Evolutionary conservation across 1,140 invertebrate genomes (phyloP).

Genomic region (Tetramorium parvispinum): DNA sequence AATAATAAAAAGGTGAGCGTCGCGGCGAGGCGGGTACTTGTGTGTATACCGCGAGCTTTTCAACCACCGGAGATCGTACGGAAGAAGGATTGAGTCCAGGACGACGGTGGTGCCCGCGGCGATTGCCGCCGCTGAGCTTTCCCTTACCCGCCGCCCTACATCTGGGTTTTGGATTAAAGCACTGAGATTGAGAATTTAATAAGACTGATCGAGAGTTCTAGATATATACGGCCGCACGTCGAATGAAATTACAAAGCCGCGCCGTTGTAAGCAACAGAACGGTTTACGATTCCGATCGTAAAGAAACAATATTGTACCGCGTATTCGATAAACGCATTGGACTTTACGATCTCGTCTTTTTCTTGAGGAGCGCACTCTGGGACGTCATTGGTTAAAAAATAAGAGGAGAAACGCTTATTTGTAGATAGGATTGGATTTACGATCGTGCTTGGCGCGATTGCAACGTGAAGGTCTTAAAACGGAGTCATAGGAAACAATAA

Average conservation of each 20-base stretch:
- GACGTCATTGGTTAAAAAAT: slow-evolving; percentile 17
- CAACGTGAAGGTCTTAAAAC: slow-evolving; percentile 1
- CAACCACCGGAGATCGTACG: background rate
- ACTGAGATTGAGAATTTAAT: slow-evolving; percentile 29
- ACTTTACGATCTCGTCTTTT: slow-evolving; percentile 14
- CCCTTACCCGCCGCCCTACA: background rate
- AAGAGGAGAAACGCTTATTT: slow-evolving; percentile 3
- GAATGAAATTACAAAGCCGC: background rate
- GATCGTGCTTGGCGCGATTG: background rate
- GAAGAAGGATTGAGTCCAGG: background rate
- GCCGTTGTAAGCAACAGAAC: background rate
- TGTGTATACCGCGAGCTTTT: slow-evolving; percentile 14
- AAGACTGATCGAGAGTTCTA: background rate
- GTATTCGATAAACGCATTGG: background rate
- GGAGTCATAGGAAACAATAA: background rate
- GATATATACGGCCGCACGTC: background rate
- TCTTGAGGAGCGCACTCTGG: background rate
- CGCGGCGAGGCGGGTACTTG: slow-evolving; percentile 9
- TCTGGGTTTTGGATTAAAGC: background rate
- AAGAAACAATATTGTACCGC: slow-evolving; percentile 21
- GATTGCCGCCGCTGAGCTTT: background rate
- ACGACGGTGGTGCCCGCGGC: background rate
- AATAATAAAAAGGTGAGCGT: slow-evolving; percentile 71
- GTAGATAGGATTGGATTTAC: slow-evolving; percentile 22
- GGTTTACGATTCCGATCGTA: slow-evolving; percentile 29